Evolutionary conservation across 2,113 vertebrate genomes (phyloP).

Genomic region (Etheostoma cragini): DNA sequence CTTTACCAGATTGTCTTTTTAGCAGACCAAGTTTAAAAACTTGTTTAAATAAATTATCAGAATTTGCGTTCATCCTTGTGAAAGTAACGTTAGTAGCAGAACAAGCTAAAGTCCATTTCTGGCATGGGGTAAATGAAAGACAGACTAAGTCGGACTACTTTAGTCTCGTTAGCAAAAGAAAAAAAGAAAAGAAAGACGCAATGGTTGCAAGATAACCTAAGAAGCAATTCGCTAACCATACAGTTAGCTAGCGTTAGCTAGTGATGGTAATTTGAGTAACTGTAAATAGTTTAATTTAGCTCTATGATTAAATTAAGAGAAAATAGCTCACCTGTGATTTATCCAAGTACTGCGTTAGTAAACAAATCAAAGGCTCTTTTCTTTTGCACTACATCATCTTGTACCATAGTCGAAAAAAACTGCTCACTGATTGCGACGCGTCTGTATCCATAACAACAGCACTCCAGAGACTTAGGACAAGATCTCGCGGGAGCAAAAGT

Average conservation of each 20-base stretch:
- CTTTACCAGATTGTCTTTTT: neutral
- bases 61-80: neutral
- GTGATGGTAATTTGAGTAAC: neutral
- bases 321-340: constrained; percentile 44
- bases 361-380: neutral
- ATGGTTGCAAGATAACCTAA: neutral
- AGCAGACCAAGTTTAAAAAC: neutral
- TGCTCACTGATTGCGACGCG: constrained; percentile 15
- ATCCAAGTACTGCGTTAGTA: neutral
- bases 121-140: neutral
- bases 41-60: neutral
- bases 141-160: neutral
- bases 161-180: neutral
- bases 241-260: neutral
- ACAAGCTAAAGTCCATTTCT: neutral
- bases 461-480: neutral
- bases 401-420: neutral
- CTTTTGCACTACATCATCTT: neutral
- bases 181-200: too few relatives aligned
- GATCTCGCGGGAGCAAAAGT: constrained; percentile 67
- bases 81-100: neutral
- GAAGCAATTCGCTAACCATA: neutral
- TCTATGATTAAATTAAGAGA: neutral
- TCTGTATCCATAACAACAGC: constrained; percentile 64
- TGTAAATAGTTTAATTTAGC: neutral